phyloP scores from a whole-genome alignment of 2,888 invertebrate species.

The Erebia ligea region DNA sequence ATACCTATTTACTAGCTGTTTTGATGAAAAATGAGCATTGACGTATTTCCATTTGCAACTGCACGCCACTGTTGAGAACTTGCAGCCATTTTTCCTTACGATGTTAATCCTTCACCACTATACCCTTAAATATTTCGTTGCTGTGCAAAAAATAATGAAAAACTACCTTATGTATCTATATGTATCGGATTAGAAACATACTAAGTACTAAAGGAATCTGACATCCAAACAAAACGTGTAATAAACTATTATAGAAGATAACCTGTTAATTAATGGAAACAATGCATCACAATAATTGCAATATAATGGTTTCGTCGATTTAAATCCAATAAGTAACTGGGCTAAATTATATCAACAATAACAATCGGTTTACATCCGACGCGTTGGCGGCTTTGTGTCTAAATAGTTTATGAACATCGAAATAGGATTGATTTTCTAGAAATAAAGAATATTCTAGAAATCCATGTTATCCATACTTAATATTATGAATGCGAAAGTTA shows the following conservation, averaged over 20 bases:
- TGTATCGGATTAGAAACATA: neutral
- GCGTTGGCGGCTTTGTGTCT: conserved; percentile 4
- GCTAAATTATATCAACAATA: conserved; percentile 22
- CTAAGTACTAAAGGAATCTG: neutral
- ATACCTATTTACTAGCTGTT: too few relatives aligned
- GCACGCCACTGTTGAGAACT: too few relatives aligned
- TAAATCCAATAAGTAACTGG: conserved; percentile 13
- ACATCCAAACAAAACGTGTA: neutral
- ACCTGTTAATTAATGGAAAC: conserved; percentile 16
- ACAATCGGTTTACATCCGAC: conserved; percentile 10
- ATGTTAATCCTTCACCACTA: too few relatives aligned
- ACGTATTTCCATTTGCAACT: too few relatives aligned
- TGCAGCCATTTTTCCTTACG: too few relatives aligned
- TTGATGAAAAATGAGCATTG: too few relatives aligned
- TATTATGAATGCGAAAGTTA: too few relatives aligned
- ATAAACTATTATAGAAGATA: neutral
- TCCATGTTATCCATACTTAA: too few relatives aligned
- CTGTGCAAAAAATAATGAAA: too few relatives aligned
- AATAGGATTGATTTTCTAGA: conserved; percentile 3
- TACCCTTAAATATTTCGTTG: too few relatives aligned
- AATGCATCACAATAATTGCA: neutral
- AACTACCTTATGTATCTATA: too few relatives aligned
- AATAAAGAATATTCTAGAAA: neutral
- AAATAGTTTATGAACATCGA: neutral
- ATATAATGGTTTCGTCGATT: neutral